Conservation (phyloP, 2,113 vertebrate species). For the Herpailurus yagouaroundi region DNA sequence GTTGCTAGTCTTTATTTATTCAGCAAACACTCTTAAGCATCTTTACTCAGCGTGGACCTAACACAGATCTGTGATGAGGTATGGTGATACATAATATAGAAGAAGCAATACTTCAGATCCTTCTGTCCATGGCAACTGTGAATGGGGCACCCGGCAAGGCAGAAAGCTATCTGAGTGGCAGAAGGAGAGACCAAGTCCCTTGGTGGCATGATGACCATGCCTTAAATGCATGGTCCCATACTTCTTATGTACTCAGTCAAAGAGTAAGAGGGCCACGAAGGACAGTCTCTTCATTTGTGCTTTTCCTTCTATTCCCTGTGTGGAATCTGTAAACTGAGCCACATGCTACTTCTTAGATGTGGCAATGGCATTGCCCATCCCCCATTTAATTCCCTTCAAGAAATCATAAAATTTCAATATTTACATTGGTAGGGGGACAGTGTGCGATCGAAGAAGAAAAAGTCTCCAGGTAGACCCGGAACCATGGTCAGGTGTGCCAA, state of each 20-base stretch:
- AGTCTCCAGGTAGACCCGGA: neutral
- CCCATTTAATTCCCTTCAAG: neutral
- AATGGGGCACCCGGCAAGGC: no score
- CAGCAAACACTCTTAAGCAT: neutral
- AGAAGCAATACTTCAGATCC: neutral
- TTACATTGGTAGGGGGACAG: neutral
- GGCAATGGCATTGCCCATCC: fast-evolving
- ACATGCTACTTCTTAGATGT: neutral
- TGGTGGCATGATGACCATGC: fast-evolving
- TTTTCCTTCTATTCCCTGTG: neutral
- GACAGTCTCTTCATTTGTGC: neutral
- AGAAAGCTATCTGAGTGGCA: neutral
- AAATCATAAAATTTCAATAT: neutral
- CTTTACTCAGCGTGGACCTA: neutral
- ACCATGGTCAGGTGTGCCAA: neutral
- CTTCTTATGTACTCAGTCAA: neutral
- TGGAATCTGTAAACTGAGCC: neutral
- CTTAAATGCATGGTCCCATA: neutral
- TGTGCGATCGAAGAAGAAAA: neutral
- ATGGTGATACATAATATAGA: neutral
- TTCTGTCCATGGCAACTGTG: neutral
- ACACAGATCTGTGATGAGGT: neutral
- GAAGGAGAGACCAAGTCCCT: neutral
- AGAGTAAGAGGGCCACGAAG: neutral
- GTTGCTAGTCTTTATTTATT: neutral